Evolutionary conservation across 2,888 invertebrate genomes (phyloP).

Genomic region (Heliconius ismenius): DNA sequence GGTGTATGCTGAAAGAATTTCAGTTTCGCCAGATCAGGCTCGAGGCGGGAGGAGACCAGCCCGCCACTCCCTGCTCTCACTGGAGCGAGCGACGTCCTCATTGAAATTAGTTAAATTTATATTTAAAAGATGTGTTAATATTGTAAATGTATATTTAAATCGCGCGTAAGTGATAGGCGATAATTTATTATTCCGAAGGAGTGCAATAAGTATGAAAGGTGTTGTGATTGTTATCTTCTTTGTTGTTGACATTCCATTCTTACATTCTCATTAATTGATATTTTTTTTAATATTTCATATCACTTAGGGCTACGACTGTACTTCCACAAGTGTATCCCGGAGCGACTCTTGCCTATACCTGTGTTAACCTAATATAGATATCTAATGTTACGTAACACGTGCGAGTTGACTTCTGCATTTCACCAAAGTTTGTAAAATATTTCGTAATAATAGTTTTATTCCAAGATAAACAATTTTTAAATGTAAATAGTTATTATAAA

Average conservation of each 20-base stretch:
- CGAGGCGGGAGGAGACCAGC: conserved; percentile 27
- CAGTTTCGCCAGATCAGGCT: conserved; percentile 53
- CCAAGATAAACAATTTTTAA: conserved; percentile 77
- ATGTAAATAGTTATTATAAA: conserved; percentile 78
- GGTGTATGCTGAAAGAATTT: conserved; percentile 58
- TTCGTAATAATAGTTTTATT: conserved; percentile 79
- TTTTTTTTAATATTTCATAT: conserved; percentile 54
- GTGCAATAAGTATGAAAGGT: conserved; percentile 80
- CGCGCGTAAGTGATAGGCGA: conserved; percentile 73
- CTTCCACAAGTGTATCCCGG: conserved; percentile 46
- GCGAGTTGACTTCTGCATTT: conserved; percentile 76
- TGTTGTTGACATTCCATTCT: conserved; percentile 73
- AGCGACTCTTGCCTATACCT: conserved; percentile 50
- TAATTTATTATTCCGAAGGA: conserved; percentile 76
- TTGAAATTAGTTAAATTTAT: conserved; percentile 78
- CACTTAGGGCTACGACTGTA: conserved; percentile 48
- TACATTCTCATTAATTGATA: conserved; percentile 63
- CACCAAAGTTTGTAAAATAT: conserved; percentile 82
- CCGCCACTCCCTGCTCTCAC: not conserved
- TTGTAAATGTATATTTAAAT: conserved; percentile 78
- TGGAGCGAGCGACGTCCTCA: conserved; percentile 60
- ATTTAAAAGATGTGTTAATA: conserved; percentile 79
- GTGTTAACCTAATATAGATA: conserved; percentile 65
- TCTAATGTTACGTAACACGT: conserved; percentile 63
- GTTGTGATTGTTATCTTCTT: conserved; percentile 76